Percentiles rank a stretch among this genome's conserved stretches.
Evolutionary conservation across 2,797 vertebrate species (phyloP).

Genomic region (Anas acuta): DNA sequence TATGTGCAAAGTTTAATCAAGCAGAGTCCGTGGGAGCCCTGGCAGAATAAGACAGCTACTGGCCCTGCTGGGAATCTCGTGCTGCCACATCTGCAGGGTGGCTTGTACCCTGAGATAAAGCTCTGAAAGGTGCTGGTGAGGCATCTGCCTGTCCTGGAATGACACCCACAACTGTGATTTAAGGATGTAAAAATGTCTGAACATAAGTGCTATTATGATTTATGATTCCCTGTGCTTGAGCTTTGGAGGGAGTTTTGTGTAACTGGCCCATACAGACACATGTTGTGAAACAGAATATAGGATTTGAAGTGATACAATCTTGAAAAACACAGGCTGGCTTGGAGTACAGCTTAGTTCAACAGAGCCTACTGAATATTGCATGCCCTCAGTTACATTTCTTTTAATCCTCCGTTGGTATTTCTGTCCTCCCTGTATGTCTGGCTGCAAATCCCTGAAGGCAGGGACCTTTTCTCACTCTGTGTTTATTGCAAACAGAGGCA

Average conservation of each 20-base stretch:
- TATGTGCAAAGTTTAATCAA: not conserved
- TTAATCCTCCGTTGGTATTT: not conserved
- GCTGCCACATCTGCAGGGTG: not conserved
- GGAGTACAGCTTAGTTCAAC: not conserved
- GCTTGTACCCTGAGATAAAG: not conserved
- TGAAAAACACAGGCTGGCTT: not conserved
- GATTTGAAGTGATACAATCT: not conserved
- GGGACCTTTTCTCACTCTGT: not conserved
- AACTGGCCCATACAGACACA: not conserved
- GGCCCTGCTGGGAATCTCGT: fast-evolving
- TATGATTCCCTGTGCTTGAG: not conserved
- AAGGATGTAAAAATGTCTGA: not conserved
- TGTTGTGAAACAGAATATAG: not conserved
- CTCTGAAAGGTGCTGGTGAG: not conserved
- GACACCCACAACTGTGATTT: not conserved
- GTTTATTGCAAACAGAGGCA: not conserved
- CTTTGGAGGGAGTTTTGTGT: not conserved
- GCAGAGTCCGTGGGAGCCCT: not conserved
- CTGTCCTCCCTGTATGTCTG: not conserved
- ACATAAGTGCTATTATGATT: not conserved
- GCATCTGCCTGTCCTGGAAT: not conserved
- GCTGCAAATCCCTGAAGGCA: not conserved
- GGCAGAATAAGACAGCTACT: not conserved
- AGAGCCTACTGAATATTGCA: not conserved
- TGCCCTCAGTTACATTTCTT: not conserved